Percentiles rank a stretch among this genome's conserved stretches.
These are phyloP conservation scores for Aspidiotus rigidus DNA, from an alignment of 2,888 invertebrate species.

Conservation along the genomic window DNA sequence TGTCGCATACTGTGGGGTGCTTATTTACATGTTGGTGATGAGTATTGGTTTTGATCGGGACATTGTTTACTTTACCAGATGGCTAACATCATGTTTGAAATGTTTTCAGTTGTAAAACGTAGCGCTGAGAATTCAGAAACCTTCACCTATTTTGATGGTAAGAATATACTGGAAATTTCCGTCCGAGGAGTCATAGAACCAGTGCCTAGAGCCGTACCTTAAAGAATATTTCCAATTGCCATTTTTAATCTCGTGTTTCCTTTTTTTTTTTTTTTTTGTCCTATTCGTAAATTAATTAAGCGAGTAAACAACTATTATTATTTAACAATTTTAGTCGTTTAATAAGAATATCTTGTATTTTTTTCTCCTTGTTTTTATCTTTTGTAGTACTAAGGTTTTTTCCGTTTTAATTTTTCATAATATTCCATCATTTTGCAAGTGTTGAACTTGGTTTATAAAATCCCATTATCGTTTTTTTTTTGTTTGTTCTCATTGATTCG, in stretches of 20 bases:
- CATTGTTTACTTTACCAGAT: no score
- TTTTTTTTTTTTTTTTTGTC: slow-evolving; percentile 6
- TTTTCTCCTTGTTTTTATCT: slow-evolving; percentile 3
- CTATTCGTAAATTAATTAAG: not conserved
- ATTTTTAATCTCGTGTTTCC: not conserved
- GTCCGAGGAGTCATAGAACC: slow-evolving; percentile 6
- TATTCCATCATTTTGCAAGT: no score
- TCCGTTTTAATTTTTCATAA: not conserved
- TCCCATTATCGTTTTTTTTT: no score
- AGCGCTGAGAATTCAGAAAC: slow-evolving; percentile 15
- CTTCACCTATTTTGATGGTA: slow-evolving; percentile 40
- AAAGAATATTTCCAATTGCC: not conserved
- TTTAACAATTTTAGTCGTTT: not conserved
- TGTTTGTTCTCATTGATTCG: no score
- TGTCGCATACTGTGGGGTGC: no score
- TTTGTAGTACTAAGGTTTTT: not conserved
- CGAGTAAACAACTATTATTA: not conserved
- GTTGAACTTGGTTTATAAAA: no score
- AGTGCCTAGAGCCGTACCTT: not conserved
- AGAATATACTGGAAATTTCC: slow-evolving; percentile 16
- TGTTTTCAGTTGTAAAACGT: slow-evolving; percentile 54
- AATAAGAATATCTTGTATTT: not conserved
- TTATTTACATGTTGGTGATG: no score
- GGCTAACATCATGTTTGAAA: no score
- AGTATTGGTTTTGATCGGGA: no score